Conservation (phyloP, 2,113 vertebrate genomes). For the Pagrus major region DNA sequence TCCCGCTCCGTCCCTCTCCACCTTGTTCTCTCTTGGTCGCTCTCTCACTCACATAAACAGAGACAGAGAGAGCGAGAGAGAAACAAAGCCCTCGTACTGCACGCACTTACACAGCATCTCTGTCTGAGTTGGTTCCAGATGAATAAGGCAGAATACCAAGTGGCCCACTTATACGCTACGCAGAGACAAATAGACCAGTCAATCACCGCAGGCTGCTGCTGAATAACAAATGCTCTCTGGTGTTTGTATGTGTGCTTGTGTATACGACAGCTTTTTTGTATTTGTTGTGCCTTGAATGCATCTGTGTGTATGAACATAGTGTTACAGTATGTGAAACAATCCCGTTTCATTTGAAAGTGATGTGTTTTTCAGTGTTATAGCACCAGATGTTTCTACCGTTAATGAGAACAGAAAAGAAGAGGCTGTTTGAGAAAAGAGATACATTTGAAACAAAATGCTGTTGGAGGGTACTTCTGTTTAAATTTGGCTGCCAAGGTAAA, state of each 20-base stretch:
- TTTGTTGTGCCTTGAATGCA: slow-evolving; percentile 38
- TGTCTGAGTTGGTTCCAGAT: slow-evolving; percentile 75
- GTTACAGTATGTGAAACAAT: slow-evolving; percentile 40
- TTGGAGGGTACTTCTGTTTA: neutral
- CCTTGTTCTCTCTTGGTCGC: slow-evolving; percentile 22
- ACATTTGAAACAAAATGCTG: slow-evolving; percentile 2
- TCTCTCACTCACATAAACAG: slow-evolving; percentile 40
- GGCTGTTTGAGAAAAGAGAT: neutral
- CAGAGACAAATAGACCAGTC: slow-evolving; percentile 82
- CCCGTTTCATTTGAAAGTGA: neutral
- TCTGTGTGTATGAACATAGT: slow-evolving; percentile 24
- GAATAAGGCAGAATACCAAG: slow-evolving; percentile 83
- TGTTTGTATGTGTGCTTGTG: slow-evolving; percentile 25
- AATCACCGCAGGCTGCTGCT: slow-evolving; percentile 74
- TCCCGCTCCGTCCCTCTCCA: slow-evolving; percentile 8
- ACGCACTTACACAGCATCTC: slow-evolving; percentile 74
- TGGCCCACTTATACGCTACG: slow-evolving; percentile 79
- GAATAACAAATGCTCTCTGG: slow-evolving; percentile 74
- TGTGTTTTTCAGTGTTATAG: slow-evolving; percentile 13
- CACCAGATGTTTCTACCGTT: slow-evolving; percentile 7
- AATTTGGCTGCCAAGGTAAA: slow-evolving; percentile 1
- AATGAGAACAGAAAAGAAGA: slow-evolving; percentile 14
- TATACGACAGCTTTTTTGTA: slow-evolving; percentile 31
- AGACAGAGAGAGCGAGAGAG: slow-evolving; percentile 31
- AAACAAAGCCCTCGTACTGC: slow-evolving; percentile 68